phyloP scores from a whole-genome alignment of 1,140 invertebrate genomes.

The Leucophenga varia region DNA sequence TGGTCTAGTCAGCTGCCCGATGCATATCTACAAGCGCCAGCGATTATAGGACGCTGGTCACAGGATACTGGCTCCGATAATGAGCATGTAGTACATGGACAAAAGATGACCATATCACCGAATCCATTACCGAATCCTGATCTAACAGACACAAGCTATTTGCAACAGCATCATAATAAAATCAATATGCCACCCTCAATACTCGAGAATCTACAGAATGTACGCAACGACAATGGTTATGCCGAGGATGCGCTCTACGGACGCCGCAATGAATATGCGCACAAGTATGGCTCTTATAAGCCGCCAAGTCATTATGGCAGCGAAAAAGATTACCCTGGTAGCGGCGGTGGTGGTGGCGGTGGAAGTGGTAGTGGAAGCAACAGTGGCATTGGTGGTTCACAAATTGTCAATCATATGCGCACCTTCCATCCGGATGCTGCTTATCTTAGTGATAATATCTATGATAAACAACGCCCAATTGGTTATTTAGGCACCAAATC shows the following conservation, averaged over 20 bases:
- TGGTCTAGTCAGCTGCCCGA: conserved; percentile 73
- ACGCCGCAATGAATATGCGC: conserved; percentile 36
- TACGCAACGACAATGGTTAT: conserved; percentile 57
- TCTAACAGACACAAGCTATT: conserved; percentile 64
- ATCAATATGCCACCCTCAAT: conserved; percentile 62
- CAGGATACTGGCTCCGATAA: conserved; percentile 76
- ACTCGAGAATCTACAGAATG: conserved; percentile 61
- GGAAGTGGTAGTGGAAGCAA: conserved; percentile 10
- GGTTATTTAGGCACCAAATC: conserved; percentile 41
- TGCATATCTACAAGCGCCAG: conserved; percentile 60
- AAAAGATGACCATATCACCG: conserved; percentile 65
- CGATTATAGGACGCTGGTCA: conserved; percentile 71
- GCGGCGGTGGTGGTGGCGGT: neutral
- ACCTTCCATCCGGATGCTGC: conserved; percentile 46
- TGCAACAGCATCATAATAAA: conserved; percentile 57
- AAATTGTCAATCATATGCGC: conserved; percentile 51
- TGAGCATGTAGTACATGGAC: conserved; percentile 62
- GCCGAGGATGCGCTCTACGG: conserved; percentile 53
- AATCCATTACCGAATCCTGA: conserved; percentile 75
- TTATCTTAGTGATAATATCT: conserved; percentile 50
- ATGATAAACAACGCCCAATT: conserved; percentile 50
- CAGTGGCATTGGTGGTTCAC: conserved; percentile 28
- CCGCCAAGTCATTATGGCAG: conserved; percentile 52
- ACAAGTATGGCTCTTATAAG: conserved; percentile 54
- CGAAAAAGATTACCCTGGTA: conserved; percentile 46